Percentiles rank a stretch among this genome's conserved stretches.
Evolutionary conservation across 2,113 vertebrate genomes (phyloP).

Genomic region (Eupsittula cactorum): DNA sequence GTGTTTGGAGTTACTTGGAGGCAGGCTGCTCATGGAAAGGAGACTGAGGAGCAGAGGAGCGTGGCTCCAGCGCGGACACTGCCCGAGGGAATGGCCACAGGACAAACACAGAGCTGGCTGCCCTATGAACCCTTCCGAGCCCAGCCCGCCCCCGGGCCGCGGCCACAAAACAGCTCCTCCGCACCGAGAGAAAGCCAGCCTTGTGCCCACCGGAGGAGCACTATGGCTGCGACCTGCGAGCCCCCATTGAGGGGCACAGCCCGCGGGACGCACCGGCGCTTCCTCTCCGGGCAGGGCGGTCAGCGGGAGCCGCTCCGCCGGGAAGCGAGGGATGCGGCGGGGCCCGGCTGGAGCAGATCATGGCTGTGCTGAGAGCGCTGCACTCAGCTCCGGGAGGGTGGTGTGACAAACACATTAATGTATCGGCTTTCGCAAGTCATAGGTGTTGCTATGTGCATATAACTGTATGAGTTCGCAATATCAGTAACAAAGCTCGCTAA

Average conservation of each 20-base stretch:
- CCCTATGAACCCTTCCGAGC: not conserved
- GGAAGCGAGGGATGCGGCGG: not conserved
- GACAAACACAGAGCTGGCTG: no score
- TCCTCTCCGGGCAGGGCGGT: accelerated
- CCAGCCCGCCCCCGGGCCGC: not conserved
- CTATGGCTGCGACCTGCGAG: not conserved
- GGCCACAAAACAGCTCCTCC: not conserved
- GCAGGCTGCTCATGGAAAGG: not conserved
- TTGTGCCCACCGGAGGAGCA: accelerated
- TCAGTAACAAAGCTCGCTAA: no score
- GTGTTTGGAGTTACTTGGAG: accelerated
- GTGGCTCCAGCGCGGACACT: accelerated
- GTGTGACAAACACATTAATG: no score
- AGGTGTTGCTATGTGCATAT: no score
- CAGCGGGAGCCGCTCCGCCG: accelerated
- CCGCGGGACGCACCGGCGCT: accelerated
- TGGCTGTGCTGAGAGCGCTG: not conserved
- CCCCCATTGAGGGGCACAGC: accelerated
- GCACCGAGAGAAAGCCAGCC: not conserved
- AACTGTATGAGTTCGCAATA: no score
- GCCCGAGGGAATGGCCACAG: no score
- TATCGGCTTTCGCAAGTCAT: no score
- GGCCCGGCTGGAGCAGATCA: not conserved
- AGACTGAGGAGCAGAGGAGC: not conserved
- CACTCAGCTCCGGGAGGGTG: no score